Percentiles rank a stretch among this genome's conserved stretches.
These are phyloP conservation scores for Pedicia rivosa DNA, from an alignment of 2,888 invertebrate species.

Conservation along the genomic window DNA sequence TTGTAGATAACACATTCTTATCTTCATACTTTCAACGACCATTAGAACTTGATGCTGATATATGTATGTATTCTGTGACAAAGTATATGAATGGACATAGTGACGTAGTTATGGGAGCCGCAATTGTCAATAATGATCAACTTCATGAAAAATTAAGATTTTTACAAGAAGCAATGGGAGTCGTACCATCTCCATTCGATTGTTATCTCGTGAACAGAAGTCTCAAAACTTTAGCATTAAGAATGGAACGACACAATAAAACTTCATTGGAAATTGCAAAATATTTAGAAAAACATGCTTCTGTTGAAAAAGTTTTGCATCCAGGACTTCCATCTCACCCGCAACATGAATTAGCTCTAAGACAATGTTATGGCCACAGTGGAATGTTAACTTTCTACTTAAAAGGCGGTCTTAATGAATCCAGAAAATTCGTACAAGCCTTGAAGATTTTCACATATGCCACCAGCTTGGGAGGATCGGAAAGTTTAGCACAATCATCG, in stretches of 20 bases:
- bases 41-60: constrained; percentile 76
- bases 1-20: constrained; percentile 89
- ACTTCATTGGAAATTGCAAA: constrained; percentile 64
- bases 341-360: constrained; percentile 61
- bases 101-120: constrained; percentile 92
- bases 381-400: constrained; percentile 86
- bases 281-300: constrained; percentile 65
- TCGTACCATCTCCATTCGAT: constrained; percentile 92
- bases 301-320: constrained; percentile 65
- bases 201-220: constrained; percentile 87
- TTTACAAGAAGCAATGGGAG: constrained; percentile 67
- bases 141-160: constrained; percentile 59
- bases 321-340: constrained; percentile 79
- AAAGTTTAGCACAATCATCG: constrained; percentile 90
- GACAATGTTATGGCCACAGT: constrained; percentile 74
- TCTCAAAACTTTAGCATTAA: constrained; percentile 77
- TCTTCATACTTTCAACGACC: constrained; percentile 86
- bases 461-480: constrained; percentile 90
- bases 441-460: constrained; percentile 74
- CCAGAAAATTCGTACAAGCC: constrained; percentile 53
- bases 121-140: constrained; percentile 54
- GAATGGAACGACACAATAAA: constrained; percentile 80
- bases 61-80: constrained; percentile 81
- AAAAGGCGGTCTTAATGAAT: constrained; percentile 56
- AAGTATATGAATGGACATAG: constrained; percentile 99